Evolutionary conservation across 2,797 vertebrate species (phyloP).

Genomic region (Fratercula arctica): DNA sequence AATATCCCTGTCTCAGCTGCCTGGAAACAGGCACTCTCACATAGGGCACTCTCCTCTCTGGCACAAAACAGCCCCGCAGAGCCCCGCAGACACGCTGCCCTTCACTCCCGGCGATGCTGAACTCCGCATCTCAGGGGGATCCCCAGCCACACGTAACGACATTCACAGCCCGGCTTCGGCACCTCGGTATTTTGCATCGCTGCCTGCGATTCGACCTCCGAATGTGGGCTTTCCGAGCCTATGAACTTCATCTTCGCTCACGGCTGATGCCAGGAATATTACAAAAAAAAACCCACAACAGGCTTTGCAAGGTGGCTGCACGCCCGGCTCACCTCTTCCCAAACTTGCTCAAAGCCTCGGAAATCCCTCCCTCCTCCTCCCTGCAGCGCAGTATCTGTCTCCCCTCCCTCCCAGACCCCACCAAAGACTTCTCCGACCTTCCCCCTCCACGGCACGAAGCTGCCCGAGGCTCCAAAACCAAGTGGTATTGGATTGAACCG

Average conservation of each 20-base stretch:
- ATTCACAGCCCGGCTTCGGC: neutral
- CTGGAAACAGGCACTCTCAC: neutral
- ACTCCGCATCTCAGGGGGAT: neutral
- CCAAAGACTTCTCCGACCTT: neutral
- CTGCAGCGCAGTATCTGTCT: neutral
- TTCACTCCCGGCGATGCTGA: neutral
- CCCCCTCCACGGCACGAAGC: neutral
- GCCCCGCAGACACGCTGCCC: neutral
- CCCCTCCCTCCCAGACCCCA: neutral
- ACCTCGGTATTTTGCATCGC: neutral
- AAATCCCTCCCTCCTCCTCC: neutral
- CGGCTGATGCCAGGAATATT: neutral
- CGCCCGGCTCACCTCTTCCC: conserved; percentile 5
- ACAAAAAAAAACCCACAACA: neutral
- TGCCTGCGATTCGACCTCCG: neutral
- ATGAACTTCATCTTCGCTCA: neutral
- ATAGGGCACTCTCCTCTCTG: neutral
- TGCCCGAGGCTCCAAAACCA: neutral
- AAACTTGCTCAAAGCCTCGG: neutral
- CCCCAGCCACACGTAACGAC: neutral
- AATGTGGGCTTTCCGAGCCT: neutral
- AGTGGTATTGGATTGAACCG: neutral
- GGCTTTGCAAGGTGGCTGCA: neutral
- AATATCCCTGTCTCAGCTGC: neutral
- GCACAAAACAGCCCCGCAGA: neutral